These are phyloP conservation scores for Otocyon megalotis DNA, from an alignment of 2,113 vertebrate species.

Conservation along the genomic window DNA sequence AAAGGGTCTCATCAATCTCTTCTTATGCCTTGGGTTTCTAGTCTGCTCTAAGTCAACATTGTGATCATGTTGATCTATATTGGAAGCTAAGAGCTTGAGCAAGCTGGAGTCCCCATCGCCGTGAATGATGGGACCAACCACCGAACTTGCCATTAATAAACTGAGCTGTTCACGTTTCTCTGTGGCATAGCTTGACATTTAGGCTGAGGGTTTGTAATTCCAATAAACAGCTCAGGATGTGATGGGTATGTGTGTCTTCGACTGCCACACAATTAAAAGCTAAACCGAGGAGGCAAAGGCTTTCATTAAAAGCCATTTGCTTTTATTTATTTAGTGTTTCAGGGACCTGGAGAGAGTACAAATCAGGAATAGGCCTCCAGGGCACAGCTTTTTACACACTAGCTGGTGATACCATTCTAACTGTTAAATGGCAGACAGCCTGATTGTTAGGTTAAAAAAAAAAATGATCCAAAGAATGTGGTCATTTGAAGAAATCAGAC, in stretches of 20 bases:
- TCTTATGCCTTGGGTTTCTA: slow-evolving; percentile 36
- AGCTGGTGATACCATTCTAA: neutral
- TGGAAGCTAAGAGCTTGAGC: neutral
- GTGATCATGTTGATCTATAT: neutral
- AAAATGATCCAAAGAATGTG: slow-evolving; percentile 56
- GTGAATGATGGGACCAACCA: slow-evolving; percentile 60
- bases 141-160: slow-evolving; percentile 67
- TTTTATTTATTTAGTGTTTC: slow-evolving; percentile 68
- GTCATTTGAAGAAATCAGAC: slow-evolving; percentile 65
- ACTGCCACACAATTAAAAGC: slow-evolving; percentile 56
- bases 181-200: slow-evolving; percentile 72
- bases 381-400: slow-evolving; percentile 49
- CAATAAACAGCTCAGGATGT: slow-evolving; percentile 42
- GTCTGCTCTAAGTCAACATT: slow-evolving; percentile 10
- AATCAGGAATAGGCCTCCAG: neutral
- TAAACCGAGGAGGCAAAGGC: neutral
- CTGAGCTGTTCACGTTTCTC: slow-evolving; percentile 67
- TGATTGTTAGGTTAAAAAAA: slow-evolving; percentile 31
- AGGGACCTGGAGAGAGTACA: neutral
- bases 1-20: neutral
- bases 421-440: neutral
- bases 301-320: slow-evolving; percentile 63
- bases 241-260: slow-evolving; percentile 28
- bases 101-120: neutral
- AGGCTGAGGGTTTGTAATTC: slow-evolving; percentile 62